Percentiles rank a stretch among this genome's conserved stretches.
Evolutionary conservation across 2,113 vertebrate species (phyloP).

Genomic region (Seriola aureovittata): DNA sequence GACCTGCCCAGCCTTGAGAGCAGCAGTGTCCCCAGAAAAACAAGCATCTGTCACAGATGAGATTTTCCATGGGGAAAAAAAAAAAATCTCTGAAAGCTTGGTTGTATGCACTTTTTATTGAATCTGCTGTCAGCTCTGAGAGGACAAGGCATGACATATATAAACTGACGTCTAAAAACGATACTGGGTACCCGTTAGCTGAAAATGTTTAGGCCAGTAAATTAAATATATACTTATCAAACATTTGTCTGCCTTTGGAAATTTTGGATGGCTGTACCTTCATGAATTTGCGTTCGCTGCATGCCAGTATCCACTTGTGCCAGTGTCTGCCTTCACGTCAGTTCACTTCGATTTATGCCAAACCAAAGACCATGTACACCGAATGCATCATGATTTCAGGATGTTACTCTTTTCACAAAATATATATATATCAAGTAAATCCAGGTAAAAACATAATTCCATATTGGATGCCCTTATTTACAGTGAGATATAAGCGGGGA

Average conservation of each 20-base stretch:
- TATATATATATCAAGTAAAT: not conserved
- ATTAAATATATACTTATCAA: slow-evolving; percentile 25
- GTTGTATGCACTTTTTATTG: slow-evolving; percentile 24
- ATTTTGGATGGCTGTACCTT: slow-evolving; percentile 1
- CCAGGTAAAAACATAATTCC: not conserved
- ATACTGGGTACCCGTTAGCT: not conserved
- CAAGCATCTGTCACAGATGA: slow-evolving; percentile 42
- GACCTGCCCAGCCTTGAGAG: slow-evolving; percentile 66
- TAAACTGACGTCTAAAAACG: slow-evolving; percentile 24
- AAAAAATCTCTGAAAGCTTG: slow-evolving; percentile 28
- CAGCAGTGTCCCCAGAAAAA: slow-evolving; percentile 56
- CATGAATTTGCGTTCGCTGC: not conserved
- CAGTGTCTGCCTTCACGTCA: not conserved
- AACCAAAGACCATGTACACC: not conserved
- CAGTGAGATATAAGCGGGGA: not conserved
- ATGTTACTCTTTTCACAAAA: too few relatives aligned
- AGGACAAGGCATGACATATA: slow-evolving; percentile 20
- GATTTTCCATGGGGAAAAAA: slow-evolving; percentile 20
- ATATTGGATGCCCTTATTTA: not conserved
- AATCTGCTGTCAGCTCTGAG: slow-evolving; percentile 36
- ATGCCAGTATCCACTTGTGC: not conserved
- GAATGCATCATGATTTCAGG: too few relatives aligned
- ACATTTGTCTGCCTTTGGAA: not conserved
- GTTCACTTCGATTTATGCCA: not conserved
- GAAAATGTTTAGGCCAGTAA: not conserved